Conservation (phyloP, 2,797 vertebrate species). For the Rhinophrynus dorsalis region DNA sequence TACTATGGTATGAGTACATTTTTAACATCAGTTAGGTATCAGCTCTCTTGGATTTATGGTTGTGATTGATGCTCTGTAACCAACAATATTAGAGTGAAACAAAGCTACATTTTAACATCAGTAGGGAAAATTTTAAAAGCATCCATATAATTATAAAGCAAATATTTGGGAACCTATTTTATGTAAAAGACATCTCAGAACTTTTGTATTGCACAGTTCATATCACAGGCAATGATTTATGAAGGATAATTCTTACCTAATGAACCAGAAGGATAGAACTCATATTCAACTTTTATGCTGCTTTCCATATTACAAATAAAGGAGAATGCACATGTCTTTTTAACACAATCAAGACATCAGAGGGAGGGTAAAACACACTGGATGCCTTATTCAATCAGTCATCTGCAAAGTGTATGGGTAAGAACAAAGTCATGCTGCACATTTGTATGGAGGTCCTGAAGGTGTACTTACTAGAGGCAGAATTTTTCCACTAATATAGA, state of each 20-base stretch:
- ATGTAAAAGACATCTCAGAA: no score
- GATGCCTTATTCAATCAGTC: neutral
- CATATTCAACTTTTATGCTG: neutral
- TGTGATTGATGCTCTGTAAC: no score
- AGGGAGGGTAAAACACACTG: neutral
- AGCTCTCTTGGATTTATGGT: no score
- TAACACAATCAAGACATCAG: neutral
- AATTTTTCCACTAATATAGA: conserved; percentile 35
- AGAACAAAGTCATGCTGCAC: neutral
- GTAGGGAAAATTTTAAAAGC: no score
- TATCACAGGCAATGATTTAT: neutral
- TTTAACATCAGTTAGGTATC: no score
- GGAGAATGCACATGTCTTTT: neutral
- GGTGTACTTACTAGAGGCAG: conserved; percentile 22
- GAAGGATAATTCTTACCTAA: neutral
- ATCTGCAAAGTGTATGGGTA: conserved; percentile 9
- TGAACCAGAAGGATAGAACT: neutral
- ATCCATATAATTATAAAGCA: no score
- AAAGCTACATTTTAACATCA: no score
- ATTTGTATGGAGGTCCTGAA: conserved; percentile 36
- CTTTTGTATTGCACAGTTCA: no score
- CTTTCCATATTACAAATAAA: neutral
- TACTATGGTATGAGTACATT: no score
- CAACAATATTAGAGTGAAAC: no score
- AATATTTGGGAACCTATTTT: no score